A percentile compares a stretch with the other conserved stretches of the same genome.
Conservation (phyloP, 2,888 invertebrate species). For the Melanargia galathea region DNA sequence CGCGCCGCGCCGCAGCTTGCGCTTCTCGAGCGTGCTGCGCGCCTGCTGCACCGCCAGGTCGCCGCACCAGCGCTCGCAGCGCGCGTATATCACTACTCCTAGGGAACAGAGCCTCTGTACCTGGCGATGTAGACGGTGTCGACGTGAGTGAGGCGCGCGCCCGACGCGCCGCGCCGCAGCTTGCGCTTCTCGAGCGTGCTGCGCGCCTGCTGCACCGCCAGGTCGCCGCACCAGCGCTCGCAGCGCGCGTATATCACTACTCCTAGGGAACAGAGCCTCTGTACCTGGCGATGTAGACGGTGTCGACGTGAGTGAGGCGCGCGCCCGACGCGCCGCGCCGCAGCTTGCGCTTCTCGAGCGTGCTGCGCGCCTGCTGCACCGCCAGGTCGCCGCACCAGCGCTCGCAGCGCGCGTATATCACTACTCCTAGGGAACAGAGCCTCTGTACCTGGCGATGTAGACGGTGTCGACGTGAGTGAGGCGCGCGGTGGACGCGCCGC, state of each 20-base stretch:
- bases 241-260: constrained; percentile 77
- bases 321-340: constrained; percentile 57
- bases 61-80: constrained; percentile 77
- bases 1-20: constrained; percentile 61
- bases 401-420: constrained; percentile 75
- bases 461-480: constrained; percentile 82
- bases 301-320: constrained; percentile 79
- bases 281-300: constrained; percentile 83
- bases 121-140: constrained; percentile 84
- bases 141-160: constrained; percentile 72
- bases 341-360: constrained; percentile 65
- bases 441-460: constrained; percentile 80
- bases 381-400: constrained; percentile 77
- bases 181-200: constrained; percentile 64
- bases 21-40: constrained; percentile 61
- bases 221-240: constrained; percentile 76
- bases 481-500: constrained; percentile 58
- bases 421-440: no score
- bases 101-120: constrained; percentile 58
- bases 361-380: constrained; percentile 70
- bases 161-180: constrained; percentile 56
- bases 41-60: constrained; percentile 75
- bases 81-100: constrained; percentile 78
- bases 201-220: constrained; percentile 73
- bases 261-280: no score